Evolutionary conservation across 1,140 invertebrate genomes (phyloP).

Genomic region (Drosophila subobscura): DNA sequence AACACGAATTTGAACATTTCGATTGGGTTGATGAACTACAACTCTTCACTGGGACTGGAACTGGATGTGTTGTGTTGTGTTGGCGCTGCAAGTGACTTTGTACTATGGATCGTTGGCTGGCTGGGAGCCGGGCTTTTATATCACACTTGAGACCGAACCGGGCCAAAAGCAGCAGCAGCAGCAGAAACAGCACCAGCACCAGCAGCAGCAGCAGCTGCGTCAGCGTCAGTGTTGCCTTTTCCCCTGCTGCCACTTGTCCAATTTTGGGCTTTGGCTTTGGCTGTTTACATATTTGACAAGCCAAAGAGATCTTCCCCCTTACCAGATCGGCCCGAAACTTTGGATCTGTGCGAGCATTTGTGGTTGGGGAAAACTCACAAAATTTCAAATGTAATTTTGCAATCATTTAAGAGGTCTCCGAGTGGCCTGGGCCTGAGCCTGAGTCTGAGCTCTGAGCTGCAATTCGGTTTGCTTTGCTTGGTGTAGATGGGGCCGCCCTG

Average conservation of each 20-base stretch:
- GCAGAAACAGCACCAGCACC: conserved; percentile 15
- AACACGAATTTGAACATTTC: conserved; percentile 77
- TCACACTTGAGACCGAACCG: conserved; percentile 68
- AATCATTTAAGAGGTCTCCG: conserved; percentile 23
- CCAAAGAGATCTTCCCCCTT: conserved; percentile 39
- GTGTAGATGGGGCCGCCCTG: conserved; percentile 24
- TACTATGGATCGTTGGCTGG: conserved; percentile 71
- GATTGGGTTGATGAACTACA: conserved; percentile 19
- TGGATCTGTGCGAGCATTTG: background rate
- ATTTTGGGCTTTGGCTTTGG: conserved; percentile 38
- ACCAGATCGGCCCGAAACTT: no score
- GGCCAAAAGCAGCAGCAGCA: conserved; percentile 34
- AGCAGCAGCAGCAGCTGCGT: conserved; percentile 23
- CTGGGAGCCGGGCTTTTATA: conserved; percentile 67
- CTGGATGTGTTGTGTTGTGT: conserved; percentile 58
- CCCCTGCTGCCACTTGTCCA: conserved; percentile 13
- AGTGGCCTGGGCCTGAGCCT: background rate
- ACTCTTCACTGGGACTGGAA: conserved; percentile 20
- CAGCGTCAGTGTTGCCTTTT: conserved; percentile 34
- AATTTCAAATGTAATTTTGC: conserved; percentile 69
- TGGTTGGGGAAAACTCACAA: conserved; percentile 43
- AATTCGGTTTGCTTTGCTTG: conserved; percentile 58
- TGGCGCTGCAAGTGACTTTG: conserved; percentile 75
- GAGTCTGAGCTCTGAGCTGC: conserved; percentile 13
- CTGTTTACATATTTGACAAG: conserved; percentile 58